Evolutionary conservation across 2,797 vertebrate species (phyloP).

Genomic region (Ceyx erithaca): DNA sequence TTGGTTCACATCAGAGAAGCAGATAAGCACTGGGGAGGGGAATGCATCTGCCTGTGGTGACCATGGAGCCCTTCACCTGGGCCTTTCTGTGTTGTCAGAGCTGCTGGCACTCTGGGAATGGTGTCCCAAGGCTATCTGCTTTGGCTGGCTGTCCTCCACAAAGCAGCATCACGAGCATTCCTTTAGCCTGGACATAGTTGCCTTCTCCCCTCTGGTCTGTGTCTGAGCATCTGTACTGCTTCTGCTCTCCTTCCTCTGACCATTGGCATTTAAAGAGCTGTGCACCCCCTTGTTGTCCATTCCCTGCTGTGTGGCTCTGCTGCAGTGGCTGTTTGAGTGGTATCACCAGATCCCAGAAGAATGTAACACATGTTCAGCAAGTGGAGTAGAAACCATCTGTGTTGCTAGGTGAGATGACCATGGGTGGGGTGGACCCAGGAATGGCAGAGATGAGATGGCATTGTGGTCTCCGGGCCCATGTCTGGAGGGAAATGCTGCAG

Average conservation of each 20-base stretch:
- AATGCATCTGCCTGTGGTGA: neutral
- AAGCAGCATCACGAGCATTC: neutral
- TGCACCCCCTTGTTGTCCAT: neutral
- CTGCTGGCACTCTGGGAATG: neutral
- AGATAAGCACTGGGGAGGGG: fast-evolving
- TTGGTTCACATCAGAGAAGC: neutral
- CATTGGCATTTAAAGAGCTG: fast-evolving
- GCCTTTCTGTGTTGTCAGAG: neutral
- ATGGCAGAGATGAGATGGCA: neutral
- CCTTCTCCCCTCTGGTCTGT: fast-evolving
- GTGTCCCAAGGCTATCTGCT: neutral
- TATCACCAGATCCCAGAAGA: fast-evolving
- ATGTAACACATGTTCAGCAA: fast-evolving
- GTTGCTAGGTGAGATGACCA: fast-evolving
- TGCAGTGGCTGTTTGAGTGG: neutral
- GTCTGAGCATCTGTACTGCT: fast-evolving
- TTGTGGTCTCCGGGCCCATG: neutral
- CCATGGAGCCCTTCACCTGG: neutral
- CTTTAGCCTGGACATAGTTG: neutral
- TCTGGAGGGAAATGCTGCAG: neutral
- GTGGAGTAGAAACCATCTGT: neutral
- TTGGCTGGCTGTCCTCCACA: neutral
- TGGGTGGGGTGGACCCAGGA: fast-evolving
- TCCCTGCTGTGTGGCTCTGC: fast-evolving
- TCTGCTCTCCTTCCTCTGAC: neutral